Percentiles rank a stretch among this genome's conserved stretches.
Conservation (phyloP, 2,888 invertebrate species). For the Microctonus hyperodae region DNA sequence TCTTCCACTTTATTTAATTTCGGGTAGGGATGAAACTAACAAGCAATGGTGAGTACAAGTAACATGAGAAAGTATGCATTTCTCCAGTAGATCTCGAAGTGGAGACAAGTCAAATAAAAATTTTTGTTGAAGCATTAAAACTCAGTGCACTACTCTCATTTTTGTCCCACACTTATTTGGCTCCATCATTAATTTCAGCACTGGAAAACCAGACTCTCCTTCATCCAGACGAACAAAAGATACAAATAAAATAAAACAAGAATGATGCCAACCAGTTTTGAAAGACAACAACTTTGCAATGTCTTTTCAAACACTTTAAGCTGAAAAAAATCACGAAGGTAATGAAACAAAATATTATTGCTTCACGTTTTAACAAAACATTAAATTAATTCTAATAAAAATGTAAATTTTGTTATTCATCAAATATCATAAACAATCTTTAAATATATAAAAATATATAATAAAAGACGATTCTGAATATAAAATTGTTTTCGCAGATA, state of each 20-base stretch:
- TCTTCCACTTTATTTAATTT: background rate
- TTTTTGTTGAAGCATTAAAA: background rate
- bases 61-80: slow-evolving; percentile 56
- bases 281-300: background rate
- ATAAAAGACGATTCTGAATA: no score
- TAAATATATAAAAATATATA: no score
- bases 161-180: background rate
- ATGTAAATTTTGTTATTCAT: no score
- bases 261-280: background rate
- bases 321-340: background rate
- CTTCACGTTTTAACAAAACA: no score
- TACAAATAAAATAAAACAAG: background rate
- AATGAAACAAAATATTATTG: background rate
- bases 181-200: slow-evolving; percentile 5
- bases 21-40: background rate
- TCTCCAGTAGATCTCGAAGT: slow-evolving; percentile 49
- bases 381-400: no score
- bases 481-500: no score
- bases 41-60: slow-evolving; percentile 51
- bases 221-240: no score
- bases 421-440: no score
- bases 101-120: slow-evolving; percentile 31
- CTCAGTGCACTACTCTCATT: slow-evolving; percentile 9
- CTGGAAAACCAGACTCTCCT: background rate
- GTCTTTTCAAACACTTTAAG: background rate